phyloP scores from a whole-genome alignment of 2,888 invertebrate genomes.

The Heliconius hortense region DNA sequence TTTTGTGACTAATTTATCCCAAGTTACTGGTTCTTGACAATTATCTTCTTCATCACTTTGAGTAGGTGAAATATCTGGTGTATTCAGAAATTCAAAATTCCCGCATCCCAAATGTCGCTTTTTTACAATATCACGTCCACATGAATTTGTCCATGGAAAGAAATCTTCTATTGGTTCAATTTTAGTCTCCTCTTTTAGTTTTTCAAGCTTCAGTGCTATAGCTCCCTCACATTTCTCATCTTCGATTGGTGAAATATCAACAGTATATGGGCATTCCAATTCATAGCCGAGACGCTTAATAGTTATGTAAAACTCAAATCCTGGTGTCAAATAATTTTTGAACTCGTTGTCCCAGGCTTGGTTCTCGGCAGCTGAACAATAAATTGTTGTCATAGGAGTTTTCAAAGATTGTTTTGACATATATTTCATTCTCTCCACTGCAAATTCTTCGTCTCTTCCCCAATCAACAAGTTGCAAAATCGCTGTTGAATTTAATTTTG shows the following conservation, averaged over 20 bases:
- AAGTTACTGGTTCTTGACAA: not conserved
- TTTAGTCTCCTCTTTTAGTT: not conserved
- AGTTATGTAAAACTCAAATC: constrained; percentile 44
- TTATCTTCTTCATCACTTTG: constrained; percentile 17
- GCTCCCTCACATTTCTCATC: constrained; percentile 10
- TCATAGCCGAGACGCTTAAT: constrained; percentile 40
- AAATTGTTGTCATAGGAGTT: constrained; percentile 43
- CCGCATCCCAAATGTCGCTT: not conserved
- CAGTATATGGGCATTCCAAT: constrained; percentile 42
- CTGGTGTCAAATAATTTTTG: constrained; percentile 38
- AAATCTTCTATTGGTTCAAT: not conserved
- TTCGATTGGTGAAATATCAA: constrained; percentile 34
- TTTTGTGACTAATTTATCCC: not conserved
- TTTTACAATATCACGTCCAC: not conserved
- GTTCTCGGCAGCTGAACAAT: constrained; percentile 40
- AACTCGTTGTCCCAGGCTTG: constrained; percentile 38
- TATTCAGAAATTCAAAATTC: constrained; percentile 4
- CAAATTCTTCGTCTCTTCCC: constrained; percentile 45
- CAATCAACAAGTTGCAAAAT: constrained; percentile 49
- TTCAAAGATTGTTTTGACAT: constrained; percentile 41
- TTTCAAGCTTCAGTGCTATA: not conserved
- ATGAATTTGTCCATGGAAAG: not conserved
- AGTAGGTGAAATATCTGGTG: constrained; percentile 19
- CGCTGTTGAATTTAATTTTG: constrained; percentile 37
- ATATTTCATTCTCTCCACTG: constrained; percentile 43